A percentile compares a stretch with the other conserved stretches of the same genome.
Conservation (phyloP, 1,140 invertebrate genomes). For the Gonatopus flavifemur region DNA sequence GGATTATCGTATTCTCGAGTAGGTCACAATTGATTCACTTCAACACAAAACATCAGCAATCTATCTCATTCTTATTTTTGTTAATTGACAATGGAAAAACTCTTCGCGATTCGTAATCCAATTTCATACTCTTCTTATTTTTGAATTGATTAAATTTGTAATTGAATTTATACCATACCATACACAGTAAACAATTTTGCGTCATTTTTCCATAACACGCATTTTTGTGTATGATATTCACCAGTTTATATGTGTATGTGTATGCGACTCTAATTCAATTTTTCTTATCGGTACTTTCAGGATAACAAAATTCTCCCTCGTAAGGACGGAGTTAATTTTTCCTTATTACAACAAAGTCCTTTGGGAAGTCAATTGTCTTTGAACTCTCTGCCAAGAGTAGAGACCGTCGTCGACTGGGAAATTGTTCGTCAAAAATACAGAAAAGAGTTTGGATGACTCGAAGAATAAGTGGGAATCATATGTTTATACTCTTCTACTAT, state of each 20-base stretch:
- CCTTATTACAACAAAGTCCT: slow-evolving; percentile 66
- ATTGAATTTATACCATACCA: too few relatives aligned
- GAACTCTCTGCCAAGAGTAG: slow-evolving; percentile 69
- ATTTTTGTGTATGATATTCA: too few relatives aligned
- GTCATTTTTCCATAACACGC: neutral
- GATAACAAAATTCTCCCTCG: slow-evolving; percentile 32
- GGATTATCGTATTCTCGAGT: slow-evolving; percentile 26
- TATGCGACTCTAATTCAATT: too few relatives aligned
- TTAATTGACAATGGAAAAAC: too few relatives aligned
- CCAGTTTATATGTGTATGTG: too few relatives aligned
- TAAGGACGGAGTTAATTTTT: slow-evolving; percentile 32
- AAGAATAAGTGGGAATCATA: too few relatives aligned
- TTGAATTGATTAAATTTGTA: too few relatives aligned
- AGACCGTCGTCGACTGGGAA: slow-evolving; percentile 88
- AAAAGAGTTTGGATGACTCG: slow-evolving; percentile 71
- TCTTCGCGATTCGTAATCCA: too few relatives aligned
- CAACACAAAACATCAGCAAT: too few relatives aligned
- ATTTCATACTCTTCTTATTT: too few relatives aligned
- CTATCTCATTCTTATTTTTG: too few relatives aligned
- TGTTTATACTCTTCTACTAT: neutral
- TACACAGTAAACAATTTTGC: neutral
- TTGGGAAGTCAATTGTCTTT: slow-evolving; percentile 78
- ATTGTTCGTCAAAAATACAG: slow-evolving; percentile 84
- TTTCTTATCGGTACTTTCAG: too few relatives aligned
- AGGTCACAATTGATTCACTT: slow-evolving; percentile 23